Conservation (phyloP, 2,113 vertebrate genomes). For the Rhabdornis inornatus region DNA sequence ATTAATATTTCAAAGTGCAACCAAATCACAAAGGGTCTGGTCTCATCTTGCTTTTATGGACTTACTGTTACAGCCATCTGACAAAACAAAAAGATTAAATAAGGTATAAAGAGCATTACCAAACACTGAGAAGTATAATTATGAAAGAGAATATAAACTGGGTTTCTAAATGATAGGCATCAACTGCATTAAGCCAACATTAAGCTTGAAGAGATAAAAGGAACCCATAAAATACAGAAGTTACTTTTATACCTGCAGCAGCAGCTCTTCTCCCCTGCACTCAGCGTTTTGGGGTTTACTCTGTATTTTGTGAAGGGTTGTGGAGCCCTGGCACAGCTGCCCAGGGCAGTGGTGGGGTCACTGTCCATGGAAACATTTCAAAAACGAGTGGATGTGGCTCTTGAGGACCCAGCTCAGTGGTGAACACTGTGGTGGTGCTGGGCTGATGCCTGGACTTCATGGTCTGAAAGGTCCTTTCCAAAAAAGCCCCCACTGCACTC, state of each 20-base stretch:
- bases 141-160: constrained; percentile 8
- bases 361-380: background rate
- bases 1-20: constrained; percentile 8
- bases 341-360: background rate
- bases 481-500: background rate
- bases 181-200: background rate
- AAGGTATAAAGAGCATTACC: background rate
- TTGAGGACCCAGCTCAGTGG: background rate
- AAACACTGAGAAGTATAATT: background rate
- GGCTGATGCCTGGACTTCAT: background rate
- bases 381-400: background rate
- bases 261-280: background rate
- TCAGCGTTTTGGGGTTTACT: background rate
- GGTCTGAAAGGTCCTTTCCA: background rate
- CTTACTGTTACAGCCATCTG: background rate
- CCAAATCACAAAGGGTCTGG: background rate
- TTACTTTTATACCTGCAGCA: background rate
- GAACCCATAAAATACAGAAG: background rate
- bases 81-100: constrained; percentile 22
- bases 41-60: background rate
- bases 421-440: background rate
- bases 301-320: background rate
- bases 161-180: background rate
- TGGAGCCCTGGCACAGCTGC: background rate
- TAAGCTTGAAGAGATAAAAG: background rate